A percentile compares a stretch with the other conserved stretches of the same genome.
Evolutionary conservation across 2,113 vertebrate species (phyloP).

Genomic region (Uria lomvia): DNA sequence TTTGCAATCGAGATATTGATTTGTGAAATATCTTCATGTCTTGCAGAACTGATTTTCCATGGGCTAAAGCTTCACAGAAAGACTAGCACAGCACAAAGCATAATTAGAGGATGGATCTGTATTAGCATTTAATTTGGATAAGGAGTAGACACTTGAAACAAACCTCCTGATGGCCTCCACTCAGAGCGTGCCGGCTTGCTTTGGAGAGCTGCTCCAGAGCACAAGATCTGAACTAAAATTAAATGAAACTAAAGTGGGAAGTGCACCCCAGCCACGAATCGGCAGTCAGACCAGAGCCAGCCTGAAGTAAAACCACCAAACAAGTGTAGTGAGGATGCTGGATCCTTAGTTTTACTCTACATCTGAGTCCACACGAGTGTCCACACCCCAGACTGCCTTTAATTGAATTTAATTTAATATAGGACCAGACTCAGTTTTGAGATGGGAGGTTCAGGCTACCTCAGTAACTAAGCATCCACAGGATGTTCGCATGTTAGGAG

Average conservation of each 20-base stretch:
- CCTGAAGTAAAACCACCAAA: not conserved
- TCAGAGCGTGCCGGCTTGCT: not conserved
- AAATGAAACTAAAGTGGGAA: not conserved
- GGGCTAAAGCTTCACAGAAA: not conserved
- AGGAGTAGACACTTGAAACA: not conserved
- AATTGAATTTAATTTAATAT: not conserved
- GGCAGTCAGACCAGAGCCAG: not conserved
- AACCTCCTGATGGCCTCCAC: not conserved
- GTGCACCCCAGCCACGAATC: too few relatives aligned
- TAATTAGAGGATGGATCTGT: not conserved
- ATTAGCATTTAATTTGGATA: not conserved
- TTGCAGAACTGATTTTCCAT: not conserved
- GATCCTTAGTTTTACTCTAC: not conserved
- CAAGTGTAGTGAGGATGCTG: not conserved
- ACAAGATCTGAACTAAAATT: not conserved
- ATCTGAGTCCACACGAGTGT: not conserved
- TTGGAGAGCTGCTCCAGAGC: accelerated
- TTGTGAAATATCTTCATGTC: not conserved
- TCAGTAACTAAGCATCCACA: not conserved
- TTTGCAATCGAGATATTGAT: not conserved
- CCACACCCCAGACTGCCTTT: not conserved
- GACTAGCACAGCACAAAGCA: not conserved
- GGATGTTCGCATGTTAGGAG: not conserved
- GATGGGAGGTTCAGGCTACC: not conserved
- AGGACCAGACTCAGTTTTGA: not conserved